Base-by-base conservation (phyloP, 2,797 vertebrate genomes). In the Acrossocheilus wenchowensis region DNA sequence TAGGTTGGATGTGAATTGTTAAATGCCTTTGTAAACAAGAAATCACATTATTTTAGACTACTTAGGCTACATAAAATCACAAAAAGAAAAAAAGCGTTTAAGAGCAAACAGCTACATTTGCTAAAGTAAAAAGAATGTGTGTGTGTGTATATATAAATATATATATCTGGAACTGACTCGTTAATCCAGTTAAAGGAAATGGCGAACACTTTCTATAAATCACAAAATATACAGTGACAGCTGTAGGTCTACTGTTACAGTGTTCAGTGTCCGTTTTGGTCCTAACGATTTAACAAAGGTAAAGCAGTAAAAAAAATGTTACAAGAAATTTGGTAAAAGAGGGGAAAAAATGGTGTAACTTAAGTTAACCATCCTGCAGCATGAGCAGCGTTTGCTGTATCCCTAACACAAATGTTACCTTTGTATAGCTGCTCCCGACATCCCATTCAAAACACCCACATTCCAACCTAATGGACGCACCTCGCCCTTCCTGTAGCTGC, bases 401-500 rank as follows among this genome's bases (percentile, higher is more conserved):
- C 54, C 54, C 73, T 36, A 6, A 84, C 10, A 84, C 73, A 82
- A 84, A 80, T 54, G 62, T 81, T 88, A 86, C 92, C 85, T 90
- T 69, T 88, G 86, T 89, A 88, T 91, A 83, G 78, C 89, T 85
- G 87, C 84, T 87, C 69, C 84, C 81, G 48, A 83, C 89, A 85
- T 89, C 81, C 83, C 73, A 36, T 83, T 87, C 89, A 88, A 88
- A 89, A 92, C 89, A 92, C 57, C 84, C 86, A 89, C 93, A 93
- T 94, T 95, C 92, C 92, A 88, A 78, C 90, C 91, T 92, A 94
- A 94, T 94, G 90, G 93, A 93, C 90, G 80, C 90, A 92, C 90
- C 89, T 92, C 92, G 74, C 88, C 89, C 89, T 89, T 73, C 73
- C 48, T 81, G 73, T 88, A 88, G 86, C 79, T 68, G 71, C 60